Conservation (phyloP, 2,113 vertebrate genomes). For the Paramormyrops kingsleyae region DNA sequence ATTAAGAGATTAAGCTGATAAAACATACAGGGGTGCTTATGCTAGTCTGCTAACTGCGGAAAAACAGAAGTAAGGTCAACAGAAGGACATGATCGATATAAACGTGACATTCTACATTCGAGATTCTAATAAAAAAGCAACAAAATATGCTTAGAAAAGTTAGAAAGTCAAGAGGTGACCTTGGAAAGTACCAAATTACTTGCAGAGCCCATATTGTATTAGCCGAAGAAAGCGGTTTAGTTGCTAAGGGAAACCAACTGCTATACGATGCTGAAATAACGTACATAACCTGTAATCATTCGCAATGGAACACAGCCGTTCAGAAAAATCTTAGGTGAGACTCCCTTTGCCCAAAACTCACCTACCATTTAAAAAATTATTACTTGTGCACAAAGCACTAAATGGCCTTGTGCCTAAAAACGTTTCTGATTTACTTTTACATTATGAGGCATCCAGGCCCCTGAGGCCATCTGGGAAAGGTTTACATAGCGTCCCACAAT, state of each 20-base stretch:
- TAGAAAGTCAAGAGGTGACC: not conserved
- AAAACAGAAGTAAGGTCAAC: not conserved
- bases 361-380: not conserved
- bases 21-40: not conserved
- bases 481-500: not conserved
- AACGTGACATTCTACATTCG: not conserved
- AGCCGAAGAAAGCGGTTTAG: not conserved
- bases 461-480: not conserved
- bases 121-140: not conserved
- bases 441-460: not conserved
- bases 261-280: not conserved
- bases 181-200: not conserved
- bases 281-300: not conserved
- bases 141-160: not conserved
- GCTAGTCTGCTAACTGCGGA: not conserved
- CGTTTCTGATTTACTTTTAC: not conserved
- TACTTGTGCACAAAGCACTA: not conserved
- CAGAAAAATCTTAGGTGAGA: not conserved
- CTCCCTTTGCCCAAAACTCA: not conserved
- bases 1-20: not conserved
- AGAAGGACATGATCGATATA: not conserved
- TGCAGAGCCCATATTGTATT: not conserved
- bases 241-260: not conserved
- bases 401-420: not conserved
- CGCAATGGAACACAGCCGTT: not conserved